Conservation (phyloP, 2,113 vertebrate species). For the Microcebus ravelobensis region DNA sequence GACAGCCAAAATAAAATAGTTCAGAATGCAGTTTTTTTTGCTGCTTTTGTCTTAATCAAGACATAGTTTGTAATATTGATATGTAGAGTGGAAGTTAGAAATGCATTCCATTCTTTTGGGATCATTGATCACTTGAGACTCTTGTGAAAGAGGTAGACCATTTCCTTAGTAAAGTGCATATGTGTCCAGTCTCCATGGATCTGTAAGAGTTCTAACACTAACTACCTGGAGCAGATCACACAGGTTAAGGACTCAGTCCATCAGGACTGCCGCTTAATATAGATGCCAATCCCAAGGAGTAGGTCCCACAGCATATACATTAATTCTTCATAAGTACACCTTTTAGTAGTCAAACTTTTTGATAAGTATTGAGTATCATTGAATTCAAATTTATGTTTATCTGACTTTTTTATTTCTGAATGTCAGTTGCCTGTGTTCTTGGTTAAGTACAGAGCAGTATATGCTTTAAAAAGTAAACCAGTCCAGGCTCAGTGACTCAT, state of each 20-base stretch:
- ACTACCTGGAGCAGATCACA: background rate
- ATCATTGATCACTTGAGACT: constrained; percentile 32
- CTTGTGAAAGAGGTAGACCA: background rate
- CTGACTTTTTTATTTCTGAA: background rate
- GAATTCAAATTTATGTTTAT: background rate
- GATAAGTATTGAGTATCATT: background rate
- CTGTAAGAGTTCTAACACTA: background rate
- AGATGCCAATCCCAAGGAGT: too few relatives aligned
- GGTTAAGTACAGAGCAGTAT: background rate
- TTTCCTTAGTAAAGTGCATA: constrained; percentile 29
- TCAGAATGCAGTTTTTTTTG: constrained; percentile 21
- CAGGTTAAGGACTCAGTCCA: too few relatives aligned
- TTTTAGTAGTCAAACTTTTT: constrained; percentile 29
- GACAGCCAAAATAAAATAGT: background rate
- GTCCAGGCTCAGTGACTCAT: too few relatives aligned
- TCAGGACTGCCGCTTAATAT: too few relatives aligned
- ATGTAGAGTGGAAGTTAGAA: background rate
- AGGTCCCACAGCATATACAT: background rate
- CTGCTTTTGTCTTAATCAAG: constrained; percentile 11
- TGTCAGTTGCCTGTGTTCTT: background rate
- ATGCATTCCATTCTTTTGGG: background rate
- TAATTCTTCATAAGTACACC: constrained; percentile 7
- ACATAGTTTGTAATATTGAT: constrained; percentile 27
- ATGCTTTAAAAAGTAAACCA: constrained; percentile 48
- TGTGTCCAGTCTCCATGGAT: background rate